Conservation (phyloP, 2,888 invertebrate genomes). For the Copidosoma aretas region DNA sequence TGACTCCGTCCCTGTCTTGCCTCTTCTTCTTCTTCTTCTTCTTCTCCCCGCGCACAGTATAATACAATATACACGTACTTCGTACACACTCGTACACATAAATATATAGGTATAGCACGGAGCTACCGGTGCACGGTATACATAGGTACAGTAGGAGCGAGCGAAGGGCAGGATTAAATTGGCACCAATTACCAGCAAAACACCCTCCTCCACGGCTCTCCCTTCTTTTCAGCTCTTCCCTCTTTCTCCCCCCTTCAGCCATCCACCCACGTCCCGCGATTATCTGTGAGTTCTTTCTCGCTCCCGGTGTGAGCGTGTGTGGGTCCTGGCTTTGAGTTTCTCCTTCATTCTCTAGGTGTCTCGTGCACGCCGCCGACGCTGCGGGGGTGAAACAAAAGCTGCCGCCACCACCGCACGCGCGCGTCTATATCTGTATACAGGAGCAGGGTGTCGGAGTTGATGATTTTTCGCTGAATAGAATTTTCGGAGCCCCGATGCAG, state of each 20-base stretch:
- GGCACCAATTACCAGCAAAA: constrained; percentile 73
- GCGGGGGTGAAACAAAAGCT: constrained; percentile 29
- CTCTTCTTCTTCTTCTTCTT: too few relatives aligned
- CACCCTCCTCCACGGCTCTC: constrained; percentile 51
- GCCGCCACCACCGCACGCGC: background rate
- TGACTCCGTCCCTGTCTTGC: background rate
- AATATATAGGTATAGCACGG: too few relatives aligned
- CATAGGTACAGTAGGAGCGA: background rate
- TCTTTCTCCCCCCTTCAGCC: background rate
- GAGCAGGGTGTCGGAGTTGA: background rate
- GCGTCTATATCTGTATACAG: too few relatives aligned
- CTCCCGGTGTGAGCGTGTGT: too few relatives aligned
- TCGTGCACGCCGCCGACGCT: background rate
- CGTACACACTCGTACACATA: background rate
- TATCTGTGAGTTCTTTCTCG: too few relatives aligned
- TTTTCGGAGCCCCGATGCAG: too few relatives aligned
- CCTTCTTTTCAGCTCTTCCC: background rate
- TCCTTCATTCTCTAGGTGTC: too few relatives aligned
- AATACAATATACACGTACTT: too few relatives aligned
- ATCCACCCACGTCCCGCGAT: background rate
- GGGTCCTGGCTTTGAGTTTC: too few relatives aligned
- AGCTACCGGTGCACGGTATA: background rate
- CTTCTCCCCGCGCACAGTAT: too few relatives aligned
- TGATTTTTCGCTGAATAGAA: constrained; percentile 17
- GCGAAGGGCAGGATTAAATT: constrained; percentile 70